phyloP scores from a whole-genome alignment of 2,888 invertebrate genomes.

The Baronia brevicornis region DNA sequence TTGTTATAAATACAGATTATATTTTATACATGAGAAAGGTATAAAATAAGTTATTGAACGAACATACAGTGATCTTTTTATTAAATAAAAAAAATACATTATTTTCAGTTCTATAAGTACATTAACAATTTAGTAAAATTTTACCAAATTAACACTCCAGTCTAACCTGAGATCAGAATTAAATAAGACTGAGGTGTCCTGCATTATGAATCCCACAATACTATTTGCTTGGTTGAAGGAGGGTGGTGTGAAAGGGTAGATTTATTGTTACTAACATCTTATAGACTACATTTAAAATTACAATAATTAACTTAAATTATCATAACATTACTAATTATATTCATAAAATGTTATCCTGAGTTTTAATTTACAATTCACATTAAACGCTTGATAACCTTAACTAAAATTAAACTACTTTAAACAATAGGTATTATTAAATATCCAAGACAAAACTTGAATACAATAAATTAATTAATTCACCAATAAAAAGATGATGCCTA shows the following conservation, averaged over 20 bases:
- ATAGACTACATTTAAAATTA: conserved; percentile 40
- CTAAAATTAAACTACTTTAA: conserved; percentile 43
- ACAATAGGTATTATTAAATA: too few species aligned
- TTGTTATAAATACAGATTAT: too few species aligned
- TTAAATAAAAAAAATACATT: conserved; percentile 72
- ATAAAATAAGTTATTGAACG: conserved; percentile 9
- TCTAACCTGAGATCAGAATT: conserved; percentile 63
- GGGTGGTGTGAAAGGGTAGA: conserved; percentile 22
- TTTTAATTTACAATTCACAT: too few species aligned
- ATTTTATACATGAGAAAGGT: not conserved
- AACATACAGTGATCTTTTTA: conserved; percentile 64
- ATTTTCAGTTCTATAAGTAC: conserved; percentile 72
- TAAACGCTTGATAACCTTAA: conserved; percentile 32
- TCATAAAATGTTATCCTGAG: too few species aligned
- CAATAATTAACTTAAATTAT: conserved; percentile 48
- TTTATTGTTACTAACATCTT: conserved; percentile 40
- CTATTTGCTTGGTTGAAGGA: conserved; percentile 21
- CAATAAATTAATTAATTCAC: conserved; percentile 15
- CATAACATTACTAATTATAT: too few species aligned
- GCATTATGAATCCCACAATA: conserved; percentile 26
- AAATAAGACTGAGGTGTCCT: conserved; percentile 25
- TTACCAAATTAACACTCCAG: conserved; percentile 67
- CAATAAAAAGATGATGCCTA: conserved; percentile 3
- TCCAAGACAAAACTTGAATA: conserved; percentile 22
- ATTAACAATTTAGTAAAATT: conserved; percentile 69